Percentiles rank a stretch among this genome's conserved stretches.
These are phyloP conservation scores for Lithophane socia DNA, from an alignment of 2,888 invertebrate genomes.

Conservation along the genomic window DNA sequence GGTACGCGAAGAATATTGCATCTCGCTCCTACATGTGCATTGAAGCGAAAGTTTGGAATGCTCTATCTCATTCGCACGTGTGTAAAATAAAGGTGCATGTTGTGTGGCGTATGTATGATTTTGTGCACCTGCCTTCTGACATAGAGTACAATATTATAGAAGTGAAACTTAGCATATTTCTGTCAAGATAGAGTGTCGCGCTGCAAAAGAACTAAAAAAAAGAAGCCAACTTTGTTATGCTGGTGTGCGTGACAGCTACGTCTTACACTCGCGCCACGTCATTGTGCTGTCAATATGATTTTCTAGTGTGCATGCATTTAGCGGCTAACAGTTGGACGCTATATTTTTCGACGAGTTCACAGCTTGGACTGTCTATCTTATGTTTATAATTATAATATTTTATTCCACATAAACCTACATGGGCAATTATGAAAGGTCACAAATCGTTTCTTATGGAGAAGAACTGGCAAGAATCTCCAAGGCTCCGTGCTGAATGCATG, in stretches of 20 bases:
- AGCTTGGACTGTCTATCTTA: too few relatives aligned
- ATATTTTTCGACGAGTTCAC: too few relatives aligned
- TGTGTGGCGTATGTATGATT: constrained; percentile 28
- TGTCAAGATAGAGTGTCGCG: too few relatives aligned
- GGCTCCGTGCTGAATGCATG: too few relatives aligned
- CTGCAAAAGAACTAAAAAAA: too few relatives aligned
- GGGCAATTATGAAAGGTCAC: not conserved
- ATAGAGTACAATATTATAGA: constrained; percentile 22
- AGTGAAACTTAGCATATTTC: not conserved
- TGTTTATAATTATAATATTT: too few relatives aligned
- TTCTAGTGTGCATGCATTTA: too few relatives aligned
- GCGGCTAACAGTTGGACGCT: too few relatives aligned
- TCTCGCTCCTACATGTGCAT: constrained; percentile 29
- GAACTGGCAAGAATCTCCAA: not conserved
- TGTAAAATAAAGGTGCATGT: constrained; percentile 35
- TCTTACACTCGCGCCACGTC: too few relatives aligned
- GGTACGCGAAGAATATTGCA: constrained; percentile 1
- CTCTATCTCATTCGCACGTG: constrained; percentile 22
- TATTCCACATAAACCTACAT: not conserved
- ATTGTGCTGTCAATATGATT: too few relatives aligned
- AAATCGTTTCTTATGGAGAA: not conserved
- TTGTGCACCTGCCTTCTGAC: constrained; percentile 48
- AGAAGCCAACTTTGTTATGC: too few relatives aligned
- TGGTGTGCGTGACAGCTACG: too few relatives aligned
- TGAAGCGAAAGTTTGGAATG: not conserved